Base-by-base conservation (phyloP, 2,888 invertebrate species). In the Ypsolopha scabrella region DNA sequence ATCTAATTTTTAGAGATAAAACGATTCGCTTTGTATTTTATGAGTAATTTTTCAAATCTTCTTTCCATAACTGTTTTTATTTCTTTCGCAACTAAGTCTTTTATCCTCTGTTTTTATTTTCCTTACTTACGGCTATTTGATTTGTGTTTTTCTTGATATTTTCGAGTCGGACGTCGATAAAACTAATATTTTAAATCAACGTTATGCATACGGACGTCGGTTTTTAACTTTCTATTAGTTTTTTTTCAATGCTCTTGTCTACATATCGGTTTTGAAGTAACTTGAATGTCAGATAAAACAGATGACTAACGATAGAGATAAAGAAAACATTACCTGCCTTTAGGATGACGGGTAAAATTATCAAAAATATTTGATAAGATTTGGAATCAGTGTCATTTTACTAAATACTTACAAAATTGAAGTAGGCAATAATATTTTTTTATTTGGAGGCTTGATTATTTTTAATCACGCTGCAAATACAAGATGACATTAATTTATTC, bases 1-100 rank as follows among this genome's bases (percentile, higher is more conserved):
- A 80, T 79, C 79, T 72, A 69, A 75, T 78, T 78, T 77, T 74
- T 64, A 67, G 63, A 77, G 80, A 80, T 80, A 80, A 75, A 69
- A 63, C 62, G 60, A 60, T 68, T 67, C 64, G 64, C 51, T 53
- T 53, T 52, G 46, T 65, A 65, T 64, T 66, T 60, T 60, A 60
- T 54, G 57, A 53, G 57, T 58, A 58, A 54, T 60, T 59, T 54
- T 63, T 51, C 47, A 37, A 7, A 37, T 7, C 9, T n/a, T n/a
- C 14, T 41, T 41, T 48, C 37, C 24, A 48, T 37, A 37, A 36
- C 37, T 47, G 55, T 24, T 60, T 60, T 60, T 70, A 67, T 53
- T 41, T 9, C 39, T 37, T 60, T 57, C 47, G 7, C 14, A 51
- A 67, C 74, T 75, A 62, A 63, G 55, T 53, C 44, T 51, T 53